phyloP scores from a whole-genome alignment of 2,797 vertebrate species.

The Haliaeetus albicilla region DNA sequence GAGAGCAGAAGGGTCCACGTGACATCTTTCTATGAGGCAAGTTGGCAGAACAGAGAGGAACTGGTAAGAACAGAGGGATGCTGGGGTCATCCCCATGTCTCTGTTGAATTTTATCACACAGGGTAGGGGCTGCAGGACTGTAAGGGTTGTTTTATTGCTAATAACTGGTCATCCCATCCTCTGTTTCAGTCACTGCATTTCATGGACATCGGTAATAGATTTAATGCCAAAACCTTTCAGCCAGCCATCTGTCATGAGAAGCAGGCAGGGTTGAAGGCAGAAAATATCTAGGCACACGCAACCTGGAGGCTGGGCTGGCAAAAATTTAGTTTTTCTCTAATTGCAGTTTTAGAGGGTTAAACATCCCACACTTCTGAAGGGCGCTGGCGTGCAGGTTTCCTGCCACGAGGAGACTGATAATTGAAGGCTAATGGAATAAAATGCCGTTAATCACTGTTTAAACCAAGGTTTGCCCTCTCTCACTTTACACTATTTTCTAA shows the following conservation, averaged over 20 bases:
- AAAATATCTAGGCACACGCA: neutral
- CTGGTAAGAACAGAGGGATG: neutral
- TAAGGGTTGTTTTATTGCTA: neutral
- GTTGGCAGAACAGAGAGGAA: neutral
- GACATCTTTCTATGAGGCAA: neutral
- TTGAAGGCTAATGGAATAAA: neutral
- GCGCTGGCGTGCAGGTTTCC: accelerated
- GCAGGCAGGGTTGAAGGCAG: neutral
- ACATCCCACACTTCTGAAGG: neutral
- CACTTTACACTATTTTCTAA: neutral
- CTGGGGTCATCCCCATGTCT: neutral
- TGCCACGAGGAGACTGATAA: neutral
- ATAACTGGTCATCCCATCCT: neutral
- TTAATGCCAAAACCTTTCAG: neutral
- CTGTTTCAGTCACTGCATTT: neutral
- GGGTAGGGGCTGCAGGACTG: neutral
- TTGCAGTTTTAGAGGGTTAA: neutral
- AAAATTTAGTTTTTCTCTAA: neutral
- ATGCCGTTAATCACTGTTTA: neutral
- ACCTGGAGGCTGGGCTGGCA: neutral
- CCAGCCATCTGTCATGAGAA: neutral
- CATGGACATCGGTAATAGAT: neutral
- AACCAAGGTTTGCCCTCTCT: neutral
- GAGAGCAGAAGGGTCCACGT: neutral
- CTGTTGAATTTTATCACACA: neutral